phyloP scores from a whole-genome alignment of 2,113 vertebrate genomes.

The Morphnarchus princeps region DNA sequence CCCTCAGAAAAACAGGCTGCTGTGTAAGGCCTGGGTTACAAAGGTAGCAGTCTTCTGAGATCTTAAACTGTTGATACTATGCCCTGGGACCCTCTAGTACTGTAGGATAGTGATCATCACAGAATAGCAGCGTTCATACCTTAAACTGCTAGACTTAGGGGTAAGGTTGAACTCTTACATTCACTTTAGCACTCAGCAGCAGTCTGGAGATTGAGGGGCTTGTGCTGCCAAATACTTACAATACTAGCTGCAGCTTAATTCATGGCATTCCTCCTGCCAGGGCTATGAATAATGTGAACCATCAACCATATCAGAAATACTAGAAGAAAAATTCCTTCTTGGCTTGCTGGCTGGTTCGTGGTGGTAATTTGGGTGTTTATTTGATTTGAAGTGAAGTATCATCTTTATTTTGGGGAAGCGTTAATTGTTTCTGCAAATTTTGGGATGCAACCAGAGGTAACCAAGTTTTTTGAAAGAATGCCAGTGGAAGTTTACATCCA shows the following conservation, averaged over 20 bases:
- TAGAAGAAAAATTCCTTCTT: neutral
- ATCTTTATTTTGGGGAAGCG: neutral
- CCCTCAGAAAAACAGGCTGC: neutral
- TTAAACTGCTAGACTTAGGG: neutral
- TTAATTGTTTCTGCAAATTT: neutral
- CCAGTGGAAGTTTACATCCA: neutral
- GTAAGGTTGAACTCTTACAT: neutral
- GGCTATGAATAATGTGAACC: neutral
- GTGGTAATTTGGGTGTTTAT: neutral
- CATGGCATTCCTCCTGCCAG: neutral
- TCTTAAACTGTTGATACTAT: neutral
- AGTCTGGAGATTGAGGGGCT: neutral
- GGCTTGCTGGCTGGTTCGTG: neutral
- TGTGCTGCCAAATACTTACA: neutral
- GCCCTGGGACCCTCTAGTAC: neutral
- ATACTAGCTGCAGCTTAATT: neutral
- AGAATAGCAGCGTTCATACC: neutral
- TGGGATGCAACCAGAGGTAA: neutral
- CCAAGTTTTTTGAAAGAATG: neutral
- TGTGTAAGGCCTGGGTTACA: neutral
- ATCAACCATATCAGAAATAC: neutral
- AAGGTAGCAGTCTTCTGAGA: neutral
- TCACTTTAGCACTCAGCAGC: neutral
- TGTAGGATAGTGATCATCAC: neutral
- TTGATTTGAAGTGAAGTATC: neutral